These are phyloP conservation scores for Asteroscopus sphinx DNA, from an alignment of 2,888 invertebrate genomes.

Conservation along the genomic window DNA sequence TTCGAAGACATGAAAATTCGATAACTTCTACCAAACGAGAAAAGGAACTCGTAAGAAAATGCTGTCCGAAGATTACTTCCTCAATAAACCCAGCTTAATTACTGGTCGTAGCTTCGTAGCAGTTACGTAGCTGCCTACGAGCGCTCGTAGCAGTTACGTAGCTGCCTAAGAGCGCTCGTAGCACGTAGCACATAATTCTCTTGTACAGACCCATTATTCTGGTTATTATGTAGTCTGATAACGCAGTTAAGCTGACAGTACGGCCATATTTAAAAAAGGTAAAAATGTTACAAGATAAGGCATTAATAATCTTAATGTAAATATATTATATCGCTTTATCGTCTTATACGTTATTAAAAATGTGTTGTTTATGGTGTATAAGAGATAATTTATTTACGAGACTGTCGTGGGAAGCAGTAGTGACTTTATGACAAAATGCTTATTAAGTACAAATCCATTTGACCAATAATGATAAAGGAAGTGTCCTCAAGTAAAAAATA, in stretches of 20 bases:
- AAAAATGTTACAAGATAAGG: constrained; percentile 28
- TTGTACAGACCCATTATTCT: constrained; percentile 55
- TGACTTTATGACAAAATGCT: too few species aligned
- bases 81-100: constrained; percentile 59
- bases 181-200: constrained; percentile 56
- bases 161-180: constrained; percentile 45
- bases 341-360: constrained; percentile 19
- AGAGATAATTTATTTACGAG: too few species aligned
- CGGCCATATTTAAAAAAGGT: constrained; percentile 39
- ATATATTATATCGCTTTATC: constrained; percentile 15
- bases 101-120: constrained; percentile 53
- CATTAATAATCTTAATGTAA: constrained; percentile 38
- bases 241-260: constrained; percentile 37
- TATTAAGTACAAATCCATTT: too few species aligned
- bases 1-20: constrained; percentile 19
- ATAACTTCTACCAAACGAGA: constrained; percentile 35
- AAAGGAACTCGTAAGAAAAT: constrained; percentile 48
- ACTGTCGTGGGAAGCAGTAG: background rate
- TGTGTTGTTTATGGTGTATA: constrained; percentile 2
- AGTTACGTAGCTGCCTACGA: constrained; percentile 43
- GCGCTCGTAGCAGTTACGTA: constrained; percentile 46
- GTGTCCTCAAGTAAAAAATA: too few species aligned
- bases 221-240: constrained; percentile 54
- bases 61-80: constrained; percentile 54
- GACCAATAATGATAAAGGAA: too few species aligned